phyloP scores from a whole-genome alignment of 1,140 invertebrate genomes.

The Cydia amplana region DNA sequence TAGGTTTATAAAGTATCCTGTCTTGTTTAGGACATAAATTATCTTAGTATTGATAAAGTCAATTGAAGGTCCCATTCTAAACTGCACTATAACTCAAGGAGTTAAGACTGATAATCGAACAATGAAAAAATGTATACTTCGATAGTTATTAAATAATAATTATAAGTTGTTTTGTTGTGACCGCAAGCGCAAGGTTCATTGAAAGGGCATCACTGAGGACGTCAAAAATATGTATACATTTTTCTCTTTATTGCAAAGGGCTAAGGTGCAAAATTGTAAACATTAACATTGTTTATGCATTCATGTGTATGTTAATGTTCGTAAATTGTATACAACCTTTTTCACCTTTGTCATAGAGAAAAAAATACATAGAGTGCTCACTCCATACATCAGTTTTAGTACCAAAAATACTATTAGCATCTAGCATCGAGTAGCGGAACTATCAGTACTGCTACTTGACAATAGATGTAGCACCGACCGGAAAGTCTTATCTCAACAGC shows the following conservation, averaged over 20 bases:
- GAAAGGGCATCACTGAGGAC: neutral
- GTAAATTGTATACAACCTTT: neutral
- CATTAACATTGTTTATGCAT: neutral
- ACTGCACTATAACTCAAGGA: neutral
- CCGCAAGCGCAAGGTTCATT: neutral
- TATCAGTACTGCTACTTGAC: too few species aligned
- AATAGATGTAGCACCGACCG: too few species aligned
- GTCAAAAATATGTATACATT: neutral
- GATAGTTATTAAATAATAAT: neutral
- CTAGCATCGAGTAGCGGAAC: too few species aligned
- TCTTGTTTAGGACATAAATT: neutral
- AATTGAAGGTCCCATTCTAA: neutral
- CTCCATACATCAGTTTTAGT: too few species aligned
- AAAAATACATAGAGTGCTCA: too few species aligned
- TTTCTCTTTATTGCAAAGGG: neutral
- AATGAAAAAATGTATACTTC: neutral
- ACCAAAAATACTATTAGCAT: too few species aligned
- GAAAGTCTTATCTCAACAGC: too few species aligned
- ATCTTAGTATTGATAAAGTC: neutral
- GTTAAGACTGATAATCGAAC: neutral
- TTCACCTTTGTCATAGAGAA: constrained; percentile 1
- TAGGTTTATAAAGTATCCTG: neutral
- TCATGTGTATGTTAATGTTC: constrained; percentile 16
- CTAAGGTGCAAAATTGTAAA: neutral
- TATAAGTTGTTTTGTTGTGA: neutral